These are phyloP conservation scores for Carcharodon carcharias DNA, from an alignment of 2,797 vertebrate species.

Conservation along the genomic window DNA sequence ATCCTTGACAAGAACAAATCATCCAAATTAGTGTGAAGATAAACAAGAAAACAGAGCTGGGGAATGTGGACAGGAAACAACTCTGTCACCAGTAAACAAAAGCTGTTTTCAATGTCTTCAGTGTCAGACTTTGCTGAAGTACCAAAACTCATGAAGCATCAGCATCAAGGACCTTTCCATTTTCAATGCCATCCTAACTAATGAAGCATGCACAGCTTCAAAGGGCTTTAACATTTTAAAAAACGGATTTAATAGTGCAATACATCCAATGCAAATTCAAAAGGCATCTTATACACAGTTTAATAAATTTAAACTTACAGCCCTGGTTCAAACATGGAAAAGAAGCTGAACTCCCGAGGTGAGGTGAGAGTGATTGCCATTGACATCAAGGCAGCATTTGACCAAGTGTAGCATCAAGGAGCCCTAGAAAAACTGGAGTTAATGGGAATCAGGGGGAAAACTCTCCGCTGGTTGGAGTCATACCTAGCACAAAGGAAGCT, in stretches of 20 bases:
- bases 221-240: not conserved
- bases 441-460: no score
- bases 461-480: no score
- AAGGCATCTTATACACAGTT: not conserved
- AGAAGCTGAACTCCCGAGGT: no score
- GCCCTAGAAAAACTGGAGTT: no score
- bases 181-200: not conserved
- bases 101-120: not conserved
- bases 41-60: slow-evolving; percentile 8
- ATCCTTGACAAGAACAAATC: slow-evolving; percentile 4
- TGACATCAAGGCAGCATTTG: no score
- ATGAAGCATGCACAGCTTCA: not conserved
- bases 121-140: not conserved
- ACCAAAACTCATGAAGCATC: not conserved
- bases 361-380: no score
- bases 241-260: not conserved
- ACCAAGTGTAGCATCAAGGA: no score
- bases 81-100: not conserved
- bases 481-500: no score
- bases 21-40: not conserved
- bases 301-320: not conserved
- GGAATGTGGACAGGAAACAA: slow-evolving; percentile 1
- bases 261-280: not conserved
- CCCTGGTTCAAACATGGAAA: no score
- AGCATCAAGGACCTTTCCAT: not conserved